Conservation (phyloP, 2,113 vertebrate species). For the Ammodytes dubius region DNA sequence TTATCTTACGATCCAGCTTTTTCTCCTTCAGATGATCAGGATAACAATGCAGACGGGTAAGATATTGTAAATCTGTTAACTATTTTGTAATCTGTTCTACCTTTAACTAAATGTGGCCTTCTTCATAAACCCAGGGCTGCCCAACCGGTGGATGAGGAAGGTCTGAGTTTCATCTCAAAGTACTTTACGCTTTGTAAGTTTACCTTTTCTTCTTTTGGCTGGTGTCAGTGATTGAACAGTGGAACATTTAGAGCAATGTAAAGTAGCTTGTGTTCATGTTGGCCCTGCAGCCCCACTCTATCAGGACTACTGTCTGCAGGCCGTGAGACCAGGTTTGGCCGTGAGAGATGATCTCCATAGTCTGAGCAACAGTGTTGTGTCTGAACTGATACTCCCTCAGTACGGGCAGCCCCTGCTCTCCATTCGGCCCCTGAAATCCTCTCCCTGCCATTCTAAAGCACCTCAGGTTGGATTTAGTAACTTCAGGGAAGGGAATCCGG, state of each 20-base stretch:
- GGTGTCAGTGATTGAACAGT: not conserved
- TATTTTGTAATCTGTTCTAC: not conserved
- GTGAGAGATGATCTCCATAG: slow-evolving; percentile 61
- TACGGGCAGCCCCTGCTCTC: slow-evolving; percentile 46
- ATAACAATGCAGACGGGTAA: slow-evolving; percentile 46
- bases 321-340: not conserved
- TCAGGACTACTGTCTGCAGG: slow-evolving; percentile 82
- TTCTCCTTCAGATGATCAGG: not conserved
- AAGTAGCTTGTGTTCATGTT: not conserved
- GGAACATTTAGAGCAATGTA: no score
- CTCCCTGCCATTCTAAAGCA: not conserved
- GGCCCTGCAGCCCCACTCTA: slow-evolving; percentile 82
- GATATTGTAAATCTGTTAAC: not conserved
- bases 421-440: slow-evolving; percentile 47
- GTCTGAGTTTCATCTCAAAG: slow-evolving; percentile 69
- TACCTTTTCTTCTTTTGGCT: not conserved
- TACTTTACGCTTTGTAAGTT: slow-evolving; percentile 79
- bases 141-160: slow-evolving; percentile 37
- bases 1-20: slow-evolving; percentile 8
- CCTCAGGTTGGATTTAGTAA: no score
- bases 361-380: slow-evolving; percentile 35
- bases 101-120: not conserved
- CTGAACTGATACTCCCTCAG: slow-evolving; percentile 52
- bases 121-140: slow-evolving; percentile 35
- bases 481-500: no score